Conservation (phyloP, 37 sponge, comb jelly and placozoan species). For the Corticium candelabrum region DNA sequence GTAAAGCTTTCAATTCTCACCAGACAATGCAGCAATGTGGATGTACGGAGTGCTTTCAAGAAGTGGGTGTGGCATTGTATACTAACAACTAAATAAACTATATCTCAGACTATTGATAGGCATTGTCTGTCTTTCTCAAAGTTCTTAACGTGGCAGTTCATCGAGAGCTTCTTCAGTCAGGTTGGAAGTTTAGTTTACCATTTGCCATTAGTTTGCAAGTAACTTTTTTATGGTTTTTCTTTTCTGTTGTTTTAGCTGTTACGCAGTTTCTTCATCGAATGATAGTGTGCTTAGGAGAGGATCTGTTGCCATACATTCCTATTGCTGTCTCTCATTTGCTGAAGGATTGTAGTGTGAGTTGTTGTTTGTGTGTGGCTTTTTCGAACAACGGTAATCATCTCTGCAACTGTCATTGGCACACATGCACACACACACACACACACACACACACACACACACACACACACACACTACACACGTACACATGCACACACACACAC, state of each 20-base stretch:
- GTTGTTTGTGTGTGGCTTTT: too few species aligned
- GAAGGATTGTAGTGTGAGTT: constrained; percentile 54
- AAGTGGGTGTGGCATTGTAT: too few species aligned
- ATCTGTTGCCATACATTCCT: constrained; percentile 72
- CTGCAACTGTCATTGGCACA: background rate
- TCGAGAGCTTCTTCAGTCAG: constrained; percentile 54
- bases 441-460: too few species aligned
- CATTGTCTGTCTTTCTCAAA: constrained; percentile 6
- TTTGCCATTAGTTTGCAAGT: background rate
- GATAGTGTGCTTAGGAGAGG: constrained; percentile 81
- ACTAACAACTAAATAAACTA: too few species aligned
- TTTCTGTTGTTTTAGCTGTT: constrained; percentile 20
- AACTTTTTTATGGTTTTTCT: background rate
- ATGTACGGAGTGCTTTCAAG: constrained; percentile 47
- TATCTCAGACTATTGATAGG: too few species aligned
- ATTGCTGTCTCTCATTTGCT: constrained; percentile 57
- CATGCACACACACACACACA: too few species aligned
- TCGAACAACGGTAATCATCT: background rate
- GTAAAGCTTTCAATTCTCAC: constrained; percentile 67
- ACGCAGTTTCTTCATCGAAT: constrained; percentile 80
- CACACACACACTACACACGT: too few species aligned
- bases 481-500: too few species aligned
- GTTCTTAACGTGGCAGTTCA: constrained; percentile 34
- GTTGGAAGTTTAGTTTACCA: constrained; percentile 1
- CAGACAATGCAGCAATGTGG: constrained; percentile 60